Evolutionary conservation across 53 echinoderm and acorn worm species (phyloP).

Genomic region (Stichopus horrens): DNA sequence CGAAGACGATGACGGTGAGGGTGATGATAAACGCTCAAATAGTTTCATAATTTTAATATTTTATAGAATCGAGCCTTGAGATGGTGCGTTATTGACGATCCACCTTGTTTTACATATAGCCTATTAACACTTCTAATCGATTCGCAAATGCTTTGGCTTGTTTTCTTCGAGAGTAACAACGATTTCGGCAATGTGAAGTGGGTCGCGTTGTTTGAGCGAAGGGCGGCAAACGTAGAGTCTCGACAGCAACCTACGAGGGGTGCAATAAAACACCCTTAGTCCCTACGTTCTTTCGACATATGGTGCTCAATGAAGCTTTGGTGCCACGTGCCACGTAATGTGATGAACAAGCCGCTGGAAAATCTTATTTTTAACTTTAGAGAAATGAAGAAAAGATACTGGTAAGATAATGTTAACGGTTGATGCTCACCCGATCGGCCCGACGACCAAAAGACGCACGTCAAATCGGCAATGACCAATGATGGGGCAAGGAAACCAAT

Average conservation of each 20-base stretch:
- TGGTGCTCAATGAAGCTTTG: slow-evolving; percentile 91
- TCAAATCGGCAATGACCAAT: slow-evolving; percentile 42
- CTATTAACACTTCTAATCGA: slow-evolving; percentile 40
- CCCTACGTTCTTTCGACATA: slow-evolving; percentile 70
- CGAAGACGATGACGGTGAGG: background rate
- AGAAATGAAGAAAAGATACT: slow-evolving; percentile 28
- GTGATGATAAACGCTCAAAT: slow-evolving; percentile 1
- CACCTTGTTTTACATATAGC: slow-evolving; percentile 26
- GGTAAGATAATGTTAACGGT: slow-evolving; percentile 46
- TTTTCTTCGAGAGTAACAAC: slow-evolving; percentile 3
- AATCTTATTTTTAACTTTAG: slow-evolving; percentile 56
- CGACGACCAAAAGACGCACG: slow-evolving; percentile 45
- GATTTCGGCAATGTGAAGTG: slow-evolving; percentile 32
- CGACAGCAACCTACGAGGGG: slow-evolving; percentile 23
- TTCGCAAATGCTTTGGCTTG: slow-evolving; percentile 4
- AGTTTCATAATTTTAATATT: background rate
- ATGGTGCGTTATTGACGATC: background rate
- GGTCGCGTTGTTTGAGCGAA: slow-evolving; percentile 39
- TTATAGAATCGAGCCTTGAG: background rate
- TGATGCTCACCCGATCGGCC: slow-evolving; percentile 41
- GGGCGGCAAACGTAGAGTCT: background rate
- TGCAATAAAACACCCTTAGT: slow-evolving; percentile 39
- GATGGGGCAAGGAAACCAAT: slow-evolving; percentile 62
- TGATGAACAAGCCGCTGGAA: slow-evolving; percentile 91
- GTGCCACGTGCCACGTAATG: slow-evolving; percentile 92